Base-by-base conservation (phyloP, 2,888 invertebrate species). In the Chydorus sphaericus region DNA sequence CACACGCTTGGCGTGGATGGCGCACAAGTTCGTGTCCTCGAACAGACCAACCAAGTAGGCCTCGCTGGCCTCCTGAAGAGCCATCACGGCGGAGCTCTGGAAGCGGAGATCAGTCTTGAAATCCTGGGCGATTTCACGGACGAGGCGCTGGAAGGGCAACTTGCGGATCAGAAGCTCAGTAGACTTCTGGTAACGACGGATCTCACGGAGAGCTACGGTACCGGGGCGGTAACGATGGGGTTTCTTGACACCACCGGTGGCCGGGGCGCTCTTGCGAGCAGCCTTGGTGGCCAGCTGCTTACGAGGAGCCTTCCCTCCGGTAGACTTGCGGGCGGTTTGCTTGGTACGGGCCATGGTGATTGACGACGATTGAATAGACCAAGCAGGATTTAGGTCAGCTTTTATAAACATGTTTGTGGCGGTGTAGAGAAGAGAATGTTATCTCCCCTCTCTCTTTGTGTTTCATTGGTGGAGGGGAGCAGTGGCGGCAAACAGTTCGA, bases 21-120 rank as follows among this genome's bases (percentile, higher is more conserved):
- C 93, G 75, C 92, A 93, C 79, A 94, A 79, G 75, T 94, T 94
- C 63, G 94, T 94, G 75, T 94, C 94, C 78, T 94, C 94, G 73
- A 96, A 94, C 58, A 96, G 77, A 62, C 94, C 93, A 58, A 93
- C 92, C 63, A 93, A 75, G 71, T 90, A 91, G 10, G 90, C 89
- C 72, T 90, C 89, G 65, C 84, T 83, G 52, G 88, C 87, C 77
- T 91, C 91, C 81, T 89, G 58, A 33, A 56, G 48, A 10, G 57
- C 57, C 53, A 58, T 52, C 7, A 58, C 53, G 33, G 57, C 52
- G 3, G 57, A 54, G 37, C 54, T 49, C 56, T 58, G 58, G 58
- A 57, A 58, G 18, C 58, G 56, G 29, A 56, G 20, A 48, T 58
- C 38, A 16, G 30, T 58, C 58, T 63, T 70, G 59, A 70, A 70